phyloP scores from a whole-genome alignment of 1,140 invertebrate species.

The Aculops lycopersici region DNA sequence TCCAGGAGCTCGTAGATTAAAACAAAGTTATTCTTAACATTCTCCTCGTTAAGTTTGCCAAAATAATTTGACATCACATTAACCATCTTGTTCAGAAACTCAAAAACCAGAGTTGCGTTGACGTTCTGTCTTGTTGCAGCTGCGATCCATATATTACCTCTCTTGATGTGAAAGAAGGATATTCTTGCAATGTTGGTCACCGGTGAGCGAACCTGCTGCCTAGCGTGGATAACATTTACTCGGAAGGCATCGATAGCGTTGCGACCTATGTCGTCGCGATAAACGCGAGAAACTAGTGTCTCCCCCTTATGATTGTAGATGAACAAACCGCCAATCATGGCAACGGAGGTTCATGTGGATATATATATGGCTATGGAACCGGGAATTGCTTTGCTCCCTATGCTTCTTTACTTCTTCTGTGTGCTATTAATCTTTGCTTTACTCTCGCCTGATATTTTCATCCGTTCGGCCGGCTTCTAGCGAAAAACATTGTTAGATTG shows the following conservation, averaged over 20 bases:
- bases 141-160: slow-evolving; percentile 93
- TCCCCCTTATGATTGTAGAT: slow-evolving; percentile 99
- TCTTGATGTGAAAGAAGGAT: slow-evolving; percentile 95
- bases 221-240: slow-evolving; percentile 94
- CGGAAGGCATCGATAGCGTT: slow-evolving; percentile 97
- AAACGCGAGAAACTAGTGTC: slow-evolving; percentile 96
- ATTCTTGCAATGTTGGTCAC: slow-evolving; percentile 97
- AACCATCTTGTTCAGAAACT: slow-evolving; percentile 82
- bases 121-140: slow-evolving; percentile 98
- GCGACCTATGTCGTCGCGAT: slow-evolving; percentile 90
- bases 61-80: slow-evolving; percentile 98
- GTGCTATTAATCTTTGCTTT: too few relatives aligned
- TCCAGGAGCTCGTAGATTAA: slow-evolving; percentile 90
- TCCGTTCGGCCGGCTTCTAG: too few relatives aligned
- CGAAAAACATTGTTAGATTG: too few relatives aligned
- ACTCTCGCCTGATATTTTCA: too few relatives aligned
- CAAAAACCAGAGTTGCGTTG: slow-evolving; percentile 95
- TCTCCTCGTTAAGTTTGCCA: slow-evolving; percentile 92
- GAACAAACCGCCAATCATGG: slow-evolving; percentile 96
- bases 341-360: too few relatives aligned
- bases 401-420: too few relatives aligned
- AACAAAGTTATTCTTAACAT: slow-evolving; percentile 98
- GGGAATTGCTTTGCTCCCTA: too few relatives aligned
- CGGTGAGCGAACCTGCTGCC: slow-evolving; percentile 90
- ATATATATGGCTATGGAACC: too few relatives aligned